phyloP scores from a whole-genome alignment of 1,140 invertebrate species.

The Sycophaga agraensis region DNA sequence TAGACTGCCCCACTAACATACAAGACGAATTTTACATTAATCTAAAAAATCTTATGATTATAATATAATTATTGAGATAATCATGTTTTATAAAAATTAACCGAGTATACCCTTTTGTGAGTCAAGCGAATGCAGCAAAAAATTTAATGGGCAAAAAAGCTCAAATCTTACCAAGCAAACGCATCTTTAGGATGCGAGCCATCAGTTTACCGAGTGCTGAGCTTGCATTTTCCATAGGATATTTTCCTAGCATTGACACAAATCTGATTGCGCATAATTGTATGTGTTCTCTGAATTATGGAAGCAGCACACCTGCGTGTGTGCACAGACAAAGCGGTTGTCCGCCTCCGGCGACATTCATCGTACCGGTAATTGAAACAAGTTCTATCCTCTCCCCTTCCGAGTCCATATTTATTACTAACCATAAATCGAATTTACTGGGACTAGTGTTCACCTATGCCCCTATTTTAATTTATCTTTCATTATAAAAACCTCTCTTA shows the following conservation, averaged over 20 bases:
- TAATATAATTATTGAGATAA: too few species aligned
- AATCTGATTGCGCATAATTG: slow-evolving; percentile 10
- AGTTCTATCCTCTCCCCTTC: too few species aligned
- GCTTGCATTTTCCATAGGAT: not conserved
- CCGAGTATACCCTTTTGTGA: too few species aligned
- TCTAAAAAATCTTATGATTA: too few species aligned
- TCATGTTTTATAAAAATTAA: too few species aligned
- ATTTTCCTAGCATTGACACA: slow-evolving; percentile 4
- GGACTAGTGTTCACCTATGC: not conserved
- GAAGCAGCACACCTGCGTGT: not conserved
- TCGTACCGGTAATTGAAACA: slow-evolving; percentile 39
- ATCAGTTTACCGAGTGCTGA: not conserved
- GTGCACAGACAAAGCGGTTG: slow-evolving; percentile 34
- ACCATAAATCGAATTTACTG: slow-evolving; percentile 40
- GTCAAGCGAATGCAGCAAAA: too few species aligned
- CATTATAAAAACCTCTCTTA: not conserved
- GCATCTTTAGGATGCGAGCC: too few species aligned
- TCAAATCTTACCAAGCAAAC: too few species aligned
- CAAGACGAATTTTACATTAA: too few species aligned
- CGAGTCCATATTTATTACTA: slow-evolving; percentile 37
- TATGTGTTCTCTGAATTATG: slow-evolving; percentile 5
- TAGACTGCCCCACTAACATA: too few species aligned
- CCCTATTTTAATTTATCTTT: slow-evolving; percentile 1
- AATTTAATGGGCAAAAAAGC: too few species aligned
- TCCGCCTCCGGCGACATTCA: slow-evolving; percentile 32